Conservation (phyloP, 2,113 vertebrate species). For the Chamaea fasciata region DNA sequence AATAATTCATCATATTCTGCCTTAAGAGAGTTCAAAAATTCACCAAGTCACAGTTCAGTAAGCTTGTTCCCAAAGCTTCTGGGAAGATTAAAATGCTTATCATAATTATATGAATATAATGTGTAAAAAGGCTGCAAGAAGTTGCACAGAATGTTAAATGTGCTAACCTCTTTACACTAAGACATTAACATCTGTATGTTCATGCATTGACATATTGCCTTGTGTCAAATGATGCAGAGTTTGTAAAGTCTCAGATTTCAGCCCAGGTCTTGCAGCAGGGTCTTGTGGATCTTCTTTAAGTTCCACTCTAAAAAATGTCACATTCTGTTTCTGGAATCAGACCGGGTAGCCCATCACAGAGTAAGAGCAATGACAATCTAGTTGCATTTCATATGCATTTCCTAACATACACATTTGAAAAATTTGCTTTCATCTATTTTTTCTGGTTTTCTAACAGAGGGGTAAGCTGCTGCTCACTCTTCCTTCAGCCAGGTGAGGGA, state of each 20-base stretch:
- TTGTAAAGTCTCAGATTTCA: neutral
- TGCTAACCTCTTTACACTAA: neutral
- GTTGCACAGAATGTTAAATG: neutral
- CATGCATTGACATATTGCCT: neutral
- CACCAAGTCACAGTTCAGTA: neutral
- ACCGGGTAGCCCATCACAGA: neutral
- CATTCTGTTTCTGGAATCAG: neutral
- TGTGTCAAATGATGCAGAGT: neutral
- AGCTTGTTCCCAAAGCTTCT: slow-evolving; percentile 12
- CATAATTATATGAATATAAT: neutral
- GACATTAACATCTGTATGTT: neutral
- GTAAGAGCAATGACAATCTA: neutral
- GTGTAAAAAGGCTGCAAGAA: neutral
- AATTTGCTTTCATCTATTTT: neutral
- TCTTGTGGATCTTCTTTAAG: neutral
- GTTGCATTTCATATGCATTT: neutral
- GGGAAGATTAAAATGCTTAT: neutral
- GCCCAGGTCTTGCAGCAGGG: neutral
- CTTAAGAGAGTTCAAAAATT: slow-evolving; percentile 25
- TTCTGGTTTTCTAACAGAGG: neutral
- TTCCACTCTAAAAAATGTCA: neutral
- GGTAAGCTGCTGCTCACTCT: neutral
- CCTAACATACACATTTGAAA: neutral
- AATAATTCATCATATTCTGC: slow-evolving; percentile 33
- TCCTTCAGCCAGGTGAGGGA: neutral